Evolutionary conservation across 2,113 vertebrate species (phyloP).

Genomic region (Marcusenius ussheri): DNA sequence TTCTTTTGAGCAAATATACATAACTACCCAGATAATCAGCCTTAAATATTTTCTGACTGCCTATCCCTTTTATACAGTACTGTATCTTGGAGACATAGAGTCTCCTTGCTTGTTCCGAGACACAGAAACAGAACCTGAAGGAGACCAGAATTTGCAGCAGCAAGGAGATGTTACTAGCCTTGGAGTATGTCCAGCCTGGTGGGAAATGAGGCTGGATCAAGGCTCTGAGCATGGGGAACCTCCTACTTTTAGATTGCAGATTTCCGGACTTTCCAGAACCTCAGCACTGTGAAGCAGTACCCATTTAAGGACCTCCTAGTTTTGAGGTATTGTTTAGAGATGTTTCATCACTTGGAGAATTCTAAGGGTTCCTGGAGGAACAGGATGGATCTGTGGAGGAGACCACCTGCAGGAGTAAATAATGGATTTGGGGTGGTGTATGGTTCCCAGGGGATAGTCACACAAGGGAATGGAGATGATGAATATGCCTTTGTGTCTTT

Average conservation of each 20-base stretch:
- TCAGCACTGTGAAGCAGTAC: neutral
- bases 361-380: neutral
- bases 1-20: neutral
- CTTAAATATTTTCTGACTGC: neutral
- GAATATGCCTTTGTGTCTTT: neutral
- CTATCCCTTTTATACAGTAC: neutral
- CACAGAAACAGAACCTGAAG: neutral
- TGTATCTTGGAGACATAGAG: neutral
- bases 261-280: neutral
- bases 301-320: neutral
- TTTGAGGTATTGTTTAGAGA: neutral
- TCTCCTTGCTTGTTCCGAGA: neutral
- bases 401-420: neutral
- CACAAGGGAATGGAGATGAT: neutral
- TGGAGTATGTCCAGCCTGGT: neutral
- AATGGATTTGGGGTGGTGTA: neutral
- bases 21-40: neutral
- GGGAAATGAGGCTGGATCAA: neutral
- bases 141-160: neutral
- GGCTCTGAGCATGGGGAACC: neutral
- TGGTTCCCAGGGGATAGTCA: neutral
- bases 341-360: neutral
- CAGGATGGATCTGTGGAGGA: neutral
- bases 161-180: neutral
- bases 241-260: neutral